A percentile compares a stretch with the other conserved stretches of the same genome.
Evolutionary conservation across 2,113 vertebrate species (phyloP).

Genomic region (Lathamus discolor): DNA sequence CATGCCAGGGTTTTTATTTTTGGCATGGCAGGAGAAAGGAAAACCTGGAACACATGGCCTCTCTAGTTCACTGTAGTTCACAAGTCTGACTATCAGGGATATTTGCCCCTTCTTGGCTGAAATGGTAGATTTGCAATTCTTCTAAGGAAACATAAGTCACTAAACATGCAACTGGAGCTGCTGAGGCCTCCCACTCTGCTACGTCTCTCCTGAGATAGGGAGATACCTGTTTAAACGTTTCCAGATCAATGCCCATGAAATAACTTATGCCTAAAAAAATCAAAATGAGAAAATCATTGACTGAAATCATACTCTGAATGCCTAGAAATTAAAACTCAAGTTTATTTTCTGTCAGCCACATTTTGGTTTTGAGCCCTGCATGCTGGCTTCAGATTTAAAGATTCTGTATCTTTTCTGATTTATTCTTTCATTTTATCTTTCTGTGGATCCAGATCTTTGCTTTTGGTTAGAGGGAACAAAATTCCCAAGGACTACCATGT

Average conservation of each 20-base stretch:
- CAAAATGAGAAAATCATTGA: not conserved
- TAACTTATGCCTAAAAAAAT: not conserved
- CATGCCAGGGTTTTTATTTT: not conserved
- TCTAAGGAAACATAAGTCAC: not conserved
- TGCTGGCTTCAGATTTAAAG: not conserved
- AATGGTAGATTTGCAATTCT: not conserved
- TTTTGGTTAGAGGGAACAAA: slow-evolving; percentile 1
- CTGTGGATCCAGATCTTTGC: not conserved
- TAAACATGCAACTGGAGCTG: not conserved
- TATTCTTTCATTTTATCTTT: not conserved
- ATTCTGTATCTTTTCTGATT: not conserved
- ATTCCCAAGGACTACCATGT: not conserved
- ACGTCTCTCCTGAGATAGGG: not conserved
- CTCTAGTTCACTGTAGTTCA: not conserved
- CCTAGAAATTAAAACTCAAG: not conserved
- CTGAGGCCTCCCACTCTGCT: not conserved
- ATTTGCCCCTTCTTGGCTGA: not conserved
- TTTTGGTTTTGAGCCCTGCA: not conserved
- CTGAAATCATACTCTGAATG: not conserved
- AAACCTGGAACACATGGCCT: not conserved
- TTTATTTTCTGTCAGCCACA: not conserved
- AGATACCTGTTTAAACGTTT: not conserved
- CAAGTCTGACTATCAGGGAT: not conserved
- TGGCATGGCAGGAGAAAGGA: not conserved
- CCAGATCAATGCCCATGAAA: not conserved